Evolutionary conservation across 1,140 invertebrate genomes (phyloP), one percentile per base, ranked within the genome.

Genomic region (Drosophila pandora): DNA sequence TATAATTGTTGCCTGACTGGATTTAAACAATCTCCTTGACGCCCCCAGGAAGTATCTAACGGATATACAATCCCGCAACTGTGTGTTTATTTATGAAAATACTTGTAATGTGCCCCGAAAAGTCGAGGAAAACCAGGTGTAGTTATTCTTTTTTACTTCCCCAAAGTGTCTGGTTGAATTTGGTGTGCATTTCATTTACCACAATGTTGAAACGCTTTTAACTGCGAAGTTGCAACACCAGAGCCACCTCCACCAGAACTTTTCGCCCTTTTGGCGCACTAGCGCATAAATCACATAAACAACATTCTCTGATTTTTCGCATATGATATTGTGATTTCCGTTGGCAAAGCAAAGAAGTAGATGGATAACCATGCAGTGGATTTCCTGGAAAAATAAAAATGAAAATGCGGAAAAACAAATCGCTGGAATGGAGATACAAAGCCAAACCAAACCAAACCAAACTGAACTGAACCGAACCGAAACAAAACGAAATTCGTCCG

Each of bases 221-320:
- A 70, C 65, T 41, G 59, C 22, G n/a, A 50, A 59, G 56, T 75
- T 75, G 53, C 56, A 69, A 37, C 23, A 10, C 13, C 41, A 28
- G 53, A 10, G 6, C 12, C 12, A 41, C 13, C 48, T 17, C 17
- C 17, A 17, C 17, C 17, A 17, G 17, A 28, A 34, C 21, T 30
- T 23, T 50, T 25, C 43, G 13, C 17, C 59, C 43, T 13, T 50
- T 37, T 32, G 62, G 25, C 55, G 39, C 30, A 60, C 72, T 73
- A 59, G 43, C 65, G 69, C 67, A 87, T 87, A 87, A 87, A 88
- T 87, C 82, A 88, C 83, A 88, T 88, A 79, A 78, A 73, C 74
- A 88, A 87, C 75, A 70, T 64, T 79, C 71, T 76, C 83, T 69
- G 83, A 88, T 87, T 88, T 87, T 79, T 88, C 78, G 82, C 78